A percentile compares a stretch with the other conserved stretches of the same genome.
These are phyloP conservation scores for Dermatemys mawii DNA, from an alignment of 2,113 vertebrate species.

Conservation along the genomic window DNA sequence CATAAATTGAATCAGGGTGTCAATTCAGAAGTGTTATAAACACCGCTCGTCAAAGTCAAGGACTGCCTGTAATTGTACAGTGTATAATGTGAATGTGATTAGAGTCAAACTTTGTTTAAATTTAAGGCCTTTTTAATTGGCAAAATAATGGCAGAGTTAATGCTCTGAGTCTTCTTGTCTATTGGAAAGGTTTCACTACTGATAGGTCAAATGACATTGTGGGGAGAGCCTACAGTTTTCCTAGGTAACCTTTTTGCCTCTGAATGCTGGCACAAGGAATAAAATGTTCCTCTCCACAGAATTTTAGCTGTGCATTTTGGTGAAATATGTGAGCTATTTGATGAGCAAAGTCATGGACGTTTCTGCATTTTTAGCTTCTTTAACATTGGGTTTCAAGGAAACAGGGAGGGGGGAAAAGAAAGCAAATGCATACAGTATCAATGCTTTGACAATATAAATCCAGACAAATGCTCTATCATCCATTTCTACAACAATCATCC, in stretches of 20 bases:
- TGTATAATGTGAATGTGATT: neutral
- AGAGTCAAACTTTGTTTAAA: neutral
- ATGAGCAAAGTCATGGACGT: neutral
- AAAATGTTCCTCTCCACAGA: neutral
- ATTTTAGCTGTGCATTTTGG: neutral
- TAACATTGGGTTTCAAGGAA: neutral
- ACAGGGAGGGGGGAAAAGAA: neutral
- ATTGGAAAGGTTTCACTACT: neutral
- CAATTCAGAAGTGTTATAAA: too few relatives aligned
- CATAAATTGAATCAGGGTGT: too few relatives aligned
- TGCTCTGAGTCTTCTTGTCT: neutral
- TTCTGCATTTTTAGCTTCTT: neutral
- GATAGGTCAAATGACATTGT: neutral
- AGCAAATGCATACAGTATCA: neutral
- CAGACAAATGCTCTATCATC: neutral
- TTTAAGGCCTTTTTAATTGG: neutral
- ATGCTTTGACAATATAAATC: neutral
- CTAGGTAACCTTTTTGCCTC: conserved; percentile 29
- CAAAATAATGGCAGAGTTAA: neutral
- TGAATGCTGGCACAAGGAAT: conserved; percentile 32
- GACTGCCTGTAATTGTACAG: neutral
- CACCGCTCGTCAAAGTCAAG: too few relatives aligned
- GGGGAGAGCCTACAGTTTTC: neutral
- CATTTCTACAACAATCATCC: neutral
- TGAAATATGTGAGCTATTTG: neutral